Conservation (phyloP, 1,140 invertebrate species). For the Calliopsis andreniformis region DNA sequence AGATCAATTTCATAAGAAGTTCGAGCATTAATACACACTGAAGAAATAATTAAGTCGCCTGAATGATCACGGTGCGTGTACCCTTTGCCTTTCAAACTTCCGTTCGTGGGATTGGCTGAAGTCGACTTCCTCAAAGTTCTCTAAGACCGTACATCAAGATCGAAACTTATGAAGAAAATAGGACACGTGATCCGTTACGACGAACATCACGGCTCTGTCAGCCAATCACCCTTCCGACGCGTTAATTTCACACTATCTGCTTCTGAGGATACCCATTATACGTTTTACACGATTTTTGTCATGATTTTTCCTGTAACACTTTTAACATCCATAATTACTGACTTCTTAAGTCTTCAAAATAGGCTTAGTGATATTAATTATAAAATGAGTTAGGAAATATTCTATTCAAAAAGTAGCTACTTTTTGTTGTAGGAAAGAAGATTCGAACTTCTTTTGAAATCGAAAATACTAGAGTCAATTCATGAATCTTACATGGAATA, state of each 20-base stretch:
- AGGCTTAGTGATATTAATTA: too few relatives aligned
- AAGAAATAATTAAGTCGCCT: neutral
- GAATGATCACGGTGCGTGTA: neutral
- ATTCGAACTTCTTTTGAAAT: too few relatives aligned
- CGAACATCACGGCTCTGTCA: constrained; percentile 21
- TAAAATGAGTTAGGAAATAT: too few relatives aligned
- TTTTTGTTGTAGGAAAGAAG: too few relatives aligned
- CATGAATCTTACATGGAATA: too few relatives aligned
- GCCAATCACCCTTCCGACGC: constrained; percentile 19
- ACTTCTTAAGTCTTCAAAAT: too few relatives aligned
- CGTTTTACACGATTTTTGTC: neutral
- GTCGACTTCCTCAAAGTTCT: constrained; percentile 20
- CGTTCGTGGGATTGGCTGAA: neutral
- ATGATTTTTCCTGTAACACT: neutral
- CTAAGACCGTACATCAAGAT: constrained; percentile 14
- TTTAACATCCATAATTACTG: neutral
- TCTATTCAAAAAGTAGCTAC: too few relatives aligned
- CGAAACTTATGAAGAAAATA: constrained; percentile 22
- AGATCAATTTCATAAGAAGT: too few relatives aligned
- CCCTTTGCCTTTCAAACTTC: neutral
- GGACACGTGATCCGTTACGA: constrained; percentile 37
- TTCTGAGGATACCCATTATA: neutral
- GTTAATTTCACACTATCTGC: constrained; percentile 45
- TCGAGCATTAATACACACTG: neutral
- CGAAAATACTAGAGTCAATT: too few relatives aligned